Conservation (phyloP, 1,140 invertebrate species). For the Cyrtorhinus lividipennis region DNA sequence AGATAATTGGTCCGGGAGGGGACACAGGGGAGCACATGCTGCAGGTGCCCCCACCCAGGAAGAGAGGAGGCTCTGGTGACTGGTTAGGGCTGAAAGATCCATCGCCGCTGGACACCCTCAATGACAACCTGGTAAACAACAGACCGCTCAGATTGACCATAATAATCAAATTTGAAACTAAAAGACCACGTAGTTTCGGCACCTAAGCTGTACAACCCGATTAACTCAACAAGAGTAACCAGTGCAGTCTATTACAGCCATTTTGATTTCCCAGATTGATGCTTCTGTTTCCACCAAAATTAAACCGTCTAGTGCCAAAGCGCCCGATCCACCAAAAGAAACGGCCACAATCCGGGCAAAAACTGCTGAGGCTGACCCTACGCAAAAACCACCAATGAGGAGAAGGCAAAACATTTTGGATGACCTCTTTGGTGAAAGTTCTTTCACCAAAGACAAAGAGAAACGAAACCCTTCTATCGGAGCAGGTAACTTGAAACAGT, state of each 20-base stretch:
- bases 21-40: neutral
- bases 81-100: conserved; percentile 9
- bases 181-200: no score
- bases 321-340: neutral
- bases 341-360: neutral
- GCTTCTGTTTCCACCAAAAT: no score
- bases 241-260: no score
- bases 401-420: conserved; percentile 8
- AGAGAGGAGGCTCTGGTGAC: conserved; percentile 3
- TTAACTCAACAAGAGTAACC: no score
- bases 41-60: neutral
- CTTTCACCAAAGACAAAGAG: conserved; percentile 1
- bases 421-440: conserved; percentile 2
- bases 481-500: no score
- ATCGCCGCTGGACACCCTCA: neutral
- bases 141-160: no score
- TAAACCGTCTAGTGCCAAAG: neutral
- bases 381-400: neutral
- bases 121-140: neutral
- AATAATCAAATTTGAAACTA: no score
- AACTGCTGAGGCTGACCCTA: neutral
- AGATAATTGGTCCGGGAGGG: neutral
- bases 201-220: no score
- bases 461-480: neutral
- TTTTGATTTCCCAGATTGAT: no score